Evolutionary conservation across 2,113 vertebrate genomes (phyloP), one percentile per base, ranked within the genome.

Genomic region (Zosterops lateralis): DNA sequence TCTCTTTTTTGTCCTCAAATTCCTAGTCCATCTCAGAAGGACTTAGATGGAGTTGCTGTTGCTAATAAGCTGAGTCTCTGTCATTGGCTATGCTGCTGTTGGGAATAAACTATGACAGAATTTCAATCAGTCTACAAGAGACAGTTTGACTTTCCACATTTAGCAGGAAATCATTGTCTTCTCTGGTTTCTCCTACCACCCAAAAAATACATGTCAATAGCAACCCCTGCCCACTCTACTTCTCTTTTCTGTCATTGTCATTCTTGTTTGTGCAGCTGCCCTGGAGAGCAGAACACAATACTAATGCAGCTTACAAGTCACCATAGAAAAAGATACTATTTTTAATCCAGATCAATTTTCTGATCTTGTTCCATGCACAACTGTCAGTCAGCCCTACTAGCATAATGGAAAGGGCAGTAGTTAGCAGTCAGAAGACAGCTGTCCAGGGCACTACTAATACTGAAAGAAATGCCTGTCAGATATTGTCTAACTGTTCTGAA

Each of bases 321-420:
- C 58, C 34, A 32, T 17, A 53, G 36, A 53, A 79, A 79, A 90
- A 73, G 4, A 70, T 13, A 34, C 64, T 85, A 66, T 73, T 93
- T 96, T 90, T 70, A 94, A 90, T 85, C 34, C 45, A 79, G 71
- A 94, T 76, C 48, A 85, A 72, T 90, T 85, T 90, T 76, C 93
- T 91, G 62, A 58, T 93, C 60, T 76, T 85, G 21, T 83, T 91
- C 26, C 1, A 4, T 6, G 29, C 32, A 51, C 42, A 65, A 32
- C 42, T 22, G n/a, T 87, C 70, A 53, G 48, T 84, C 10, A 19
- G 45, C 36, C 4, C 1, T 61, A 64, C 67, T 6, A 13, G 40
- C 54, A 45, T 42, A 76, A 79, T 5, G 26, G 26, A 71, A 91
- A 85, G 42, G 42, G 67, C 29, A 76, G 12, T 36, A 89, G n/a